These are phyloP conservation scores for Toxotes chatareus DNA, from an alignment of 2,113 vertebrate species.

Conservation along the genomic window DNA sequence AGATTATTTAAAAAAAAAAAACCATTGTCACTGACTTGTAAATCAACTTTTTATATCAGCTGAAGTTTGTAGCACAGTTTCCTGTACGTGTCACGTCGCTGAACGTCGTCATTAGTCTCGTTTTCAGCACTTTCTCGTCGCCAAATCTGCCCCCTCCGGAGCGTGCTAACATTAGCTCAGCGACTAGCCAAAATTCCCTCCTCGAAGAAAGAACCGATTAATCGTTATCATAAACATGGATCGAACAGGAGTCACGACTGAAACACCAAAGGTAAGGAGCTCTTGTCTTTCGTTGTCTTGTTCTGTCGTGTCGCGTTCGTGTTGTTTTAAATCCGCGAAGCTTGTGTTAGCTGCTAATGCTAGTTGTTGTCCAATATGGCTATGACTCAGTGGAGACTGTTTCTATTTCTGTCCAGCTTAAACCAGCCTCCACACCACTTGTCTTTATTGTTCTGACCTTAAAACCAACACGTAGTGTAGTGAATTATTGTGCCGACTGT, in stretches of 20 bases:
- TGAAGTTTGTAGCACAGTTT: neutral
- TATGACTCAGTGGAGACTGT: neutral
- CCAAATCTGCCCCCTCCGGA: neutral
- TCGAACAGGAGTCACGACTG: constrained; percentile 75
- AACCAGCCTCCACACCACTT: neutral
- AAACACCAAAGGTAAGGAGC: constrained; percentile 72
- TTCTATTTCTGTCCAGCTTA: neutral
- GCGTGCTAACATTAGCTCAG: constrained; percentile 46
- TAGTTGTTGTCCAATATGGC: constrained; percentile 2
- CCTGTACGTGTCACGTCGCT: constrained; percentile 4
- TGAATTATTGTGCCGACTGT: neutral
- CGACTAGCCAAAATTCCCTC: constrained; percentile 41
- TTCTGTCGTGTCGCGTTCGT: too few relatives aligned
- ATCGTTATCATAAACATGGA: constrained; percentile 75
- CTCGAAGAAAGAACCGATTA: neutral
- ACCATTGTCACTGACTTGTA: neutral
- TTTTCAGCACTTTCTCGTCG: neutral
- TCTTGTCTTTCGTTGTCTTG: fast-evolving
- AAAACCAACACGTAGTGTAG: neutral
- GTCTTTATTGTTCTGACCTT: neutral
- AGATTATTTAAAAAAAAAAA: neutral
- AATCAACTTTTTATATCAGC: neutral
- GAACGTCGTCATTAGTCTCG: fast-evolving
- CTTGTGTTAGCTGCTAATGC: constrained; percentile 13
- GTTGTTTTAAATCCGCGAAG: neutral